A percentile compares a stretch with the other conserved stretches of the same genome.
Evolutionary conservation across 2,888 invertebrate species (phyloP).

Genomic region (Zaprionus obscuricornis): DNA sequence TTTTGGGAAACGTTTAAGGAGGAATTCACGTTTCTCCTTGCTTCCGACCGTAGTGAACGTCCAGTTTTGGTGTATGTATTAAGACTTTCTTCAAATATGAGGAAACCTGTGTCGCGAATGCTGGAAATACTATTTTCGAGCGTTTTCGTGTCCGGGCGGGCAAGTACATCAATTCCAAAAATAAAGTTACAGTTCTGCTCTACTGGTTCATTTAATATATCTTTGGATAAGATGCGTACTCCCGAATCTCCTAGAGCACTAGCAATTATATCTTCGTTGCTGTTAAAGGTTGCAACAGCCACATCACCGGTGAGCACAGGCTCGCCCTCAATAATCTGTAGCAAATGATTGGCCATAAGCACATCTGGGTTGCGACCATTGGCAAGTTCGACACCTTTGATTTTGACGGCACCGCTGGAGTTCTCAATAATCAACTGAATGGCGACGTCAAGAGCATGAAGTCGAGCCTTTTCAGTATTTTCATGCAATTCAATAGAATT

Average conservation of each 20-base stretch:
- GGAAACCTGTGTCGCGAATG: slow-evolving; percentile 88
- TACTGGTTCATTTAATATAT: slow-evolving; percentile 85
- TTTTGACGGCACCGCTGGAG: slow-evolving; percentile 86
- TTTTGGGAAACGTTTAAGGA: slow-evolving; percentile 93
- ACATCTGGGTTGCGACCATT: slow-evolving; percentile 85
- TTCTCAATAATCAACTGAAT: slow-evolving; percentile 93
- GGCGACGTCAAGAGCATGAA: slow-evolving; percentile 87
- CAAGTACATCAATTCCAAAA: slow-evolving; percentile 87
- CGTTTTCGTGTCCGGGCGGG: slow-evolving; percentile 85
- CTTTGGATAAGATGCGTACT: slow-evolving; percentile 87
- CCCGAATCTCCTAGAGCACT: slow-evolving; percentile 85
- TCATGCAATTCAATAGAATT: slow-evolving; percentile 84
- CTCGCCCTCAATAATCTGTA: slow-evolving; percentile 89
- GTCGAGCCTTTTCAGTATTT: slow-evolving; percentile 85
- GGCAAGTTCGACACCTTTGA: slow-evolving; percentile 90
- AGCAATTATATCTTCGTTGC: slow-evolving; percentile 84
- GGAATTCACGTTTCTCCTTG: slow-evolving; percentile 92
- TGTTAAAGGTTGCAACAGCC: slow-evolving; percentile 85
- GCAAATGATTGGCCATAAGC: slow-evolving; percentile 86
- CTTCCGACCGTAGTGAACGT: slow-evolving; percentile 96
- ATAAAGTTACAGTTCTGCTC: slow-evolving; percentile 88
- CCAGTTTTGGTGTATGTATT: slow-evolving; percentile 93
- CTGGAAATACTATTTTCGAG: slow-evolving; percentile 86
- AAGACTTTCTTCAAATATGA: slow-evolving; percentile 88
- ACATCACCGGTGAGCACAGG: slow-evolving; percentile 91